Percentiles rank a stretch among this genome's conserved stretches.
These are phyloP conservation scores for Scolanthus callimorphus DNA, from an alignment of 92 coral and sea anemone genomes.

Conservation along the genomic window DNA sequence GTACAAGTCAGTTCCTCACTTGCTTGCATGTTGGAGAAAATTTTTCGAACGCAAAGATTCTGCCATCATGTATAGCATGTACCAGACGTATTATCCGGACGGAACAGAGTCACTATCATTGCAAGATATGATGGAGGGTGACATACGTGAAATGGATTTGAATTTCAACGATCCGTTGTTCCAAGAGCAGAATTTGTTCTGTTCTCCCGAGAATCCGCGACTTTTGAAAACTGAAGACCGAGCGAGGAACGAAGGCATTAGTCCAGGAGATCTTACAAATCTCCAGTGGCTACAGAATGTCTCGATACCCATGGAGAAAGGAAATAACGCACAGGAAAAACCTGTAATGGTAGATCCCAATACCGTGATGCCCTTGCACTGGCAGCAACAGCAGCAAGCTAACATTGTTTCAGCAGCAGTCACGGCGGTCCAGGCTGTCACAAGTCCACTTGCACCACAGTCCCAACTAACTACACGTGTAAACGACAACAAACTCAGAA, in stretches of 20 bases:
- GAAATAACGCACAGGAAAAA: conserved; percentile 51
- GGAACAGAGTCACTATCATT: conserved; percentile 77
- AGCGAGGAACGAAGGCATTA: conserved; percentile 54
- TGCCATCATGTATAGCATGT: conserved; percentile 77
- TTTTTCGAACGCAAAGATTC: conserved; percentile 30
- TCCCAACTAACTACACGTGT: conserved; percentile 71
- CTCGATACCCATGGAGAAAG: conserved; percentile 95
- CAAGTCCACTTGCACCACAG: conserved; percentile 66
- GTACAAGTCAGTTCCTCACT: conserved; percentile 50
- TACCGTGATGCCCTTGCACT: conserved; percentile 98
- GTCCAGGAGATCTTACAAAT: conserved; percentile 91
- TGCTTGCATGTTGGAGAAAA: conserved; percentile 48
- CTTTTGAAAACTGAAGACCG: conserved; percentile 66
- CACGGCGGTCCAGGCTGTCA: conserved; percentile 49
- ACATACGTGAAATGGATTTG: conserved; percentile 89
- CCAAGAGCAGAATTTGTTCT: conserved; percentile 60
- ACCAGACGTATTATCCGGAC: conserved; percentile 58
- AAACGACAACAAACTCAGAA: conserved; percentile 63
- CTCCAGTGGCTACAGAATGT: conserved; percentile 98
- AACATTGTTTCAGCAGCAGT: conserved; percentile 47
- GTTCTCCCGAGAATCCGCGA: conserved; percentile 65
- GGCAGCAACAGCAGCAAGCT: conserved; percentile 63
- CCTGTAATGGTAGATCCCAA: conserved; percentile 98
- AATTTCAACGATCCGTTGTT: conserved; percentile 98
- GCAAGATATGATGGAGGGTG: conserved; percentile 98